A percentile compares a stretch with the other conserved stretches of the same genome.
These are phyloP conservation scores for Macaria notata DNA, from an alignment of 2,888 invertebrate genomes.

Conservation along the genomic window DNA sequence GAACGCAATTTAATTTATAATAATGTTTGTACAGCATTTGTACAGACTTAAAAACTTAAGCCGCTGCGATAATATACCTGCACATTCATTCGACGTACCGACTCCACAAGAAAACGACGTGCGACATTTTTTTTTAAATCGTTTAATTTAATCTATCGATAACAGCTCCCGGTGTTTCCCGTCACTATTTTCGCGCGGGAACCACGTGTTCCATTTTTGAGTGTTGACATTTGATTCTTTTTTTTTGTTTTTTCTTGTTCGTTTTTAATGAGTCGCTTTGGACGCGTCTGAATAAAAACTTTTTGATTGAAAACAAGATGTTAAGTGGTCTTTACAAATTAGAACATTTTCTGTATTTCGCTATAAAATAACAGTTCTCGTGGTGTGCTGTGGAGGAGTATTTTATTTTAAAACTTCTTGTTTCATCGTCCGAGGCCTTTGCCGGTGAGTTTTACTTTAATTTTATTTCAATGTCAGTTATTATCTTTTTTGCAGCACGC, in stretches of 20 bases:
- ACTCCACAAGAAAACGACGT: conserved; percentile 10
- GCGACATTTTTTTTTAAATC: conserved; percentile 10
- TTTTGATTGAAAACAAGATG: conserved; percentile 19
- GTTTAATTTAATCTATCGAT: conserved; percentile 2
- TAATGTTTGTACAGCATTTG: not conserved
- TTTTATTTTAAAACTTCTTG: not conserved
- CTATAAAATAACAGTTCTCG: conserved; percentile 29
- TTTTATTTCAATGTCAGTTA: conserved; percentile 1
- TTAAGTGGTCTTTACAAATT: conserved; percentile 22
- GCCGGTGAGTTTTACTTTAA: conserved; percentile 22
- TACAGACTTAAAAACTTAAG: conserved; percentile 14
- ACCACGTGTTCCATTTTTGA: conserved; percentile 13
- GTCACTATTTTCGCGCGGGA: conserved; percentile 24
- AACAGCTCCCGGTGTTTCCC: conserved; percentile 10
- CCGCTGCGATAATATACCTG: conserved; percentile 12
- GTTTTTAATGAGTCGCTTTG: not conserved
- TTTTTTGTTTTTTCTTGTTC: conserved; percentile 14
- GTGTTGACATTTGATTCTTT: conserved; percentile 12
- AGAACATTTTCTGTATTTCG: conserved; percentile 33
- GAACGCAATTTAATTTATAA: conserved; percentile 8
- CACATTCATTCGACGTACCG: conserved; percentile 12
- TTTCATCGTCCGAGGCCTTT: conserved; percentile 9
- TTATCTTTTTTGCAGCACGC: no score
- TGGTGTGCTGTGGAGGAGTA: not conserved
- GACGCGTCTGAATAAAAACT: conserved; percentile 10